A percentile compares a stretch with the other conserved stretches of the same genome.
phyloP scores from a whole-genome alignment of 2,113 vertebrate species.

The Syngnathus floridae region DNA sequence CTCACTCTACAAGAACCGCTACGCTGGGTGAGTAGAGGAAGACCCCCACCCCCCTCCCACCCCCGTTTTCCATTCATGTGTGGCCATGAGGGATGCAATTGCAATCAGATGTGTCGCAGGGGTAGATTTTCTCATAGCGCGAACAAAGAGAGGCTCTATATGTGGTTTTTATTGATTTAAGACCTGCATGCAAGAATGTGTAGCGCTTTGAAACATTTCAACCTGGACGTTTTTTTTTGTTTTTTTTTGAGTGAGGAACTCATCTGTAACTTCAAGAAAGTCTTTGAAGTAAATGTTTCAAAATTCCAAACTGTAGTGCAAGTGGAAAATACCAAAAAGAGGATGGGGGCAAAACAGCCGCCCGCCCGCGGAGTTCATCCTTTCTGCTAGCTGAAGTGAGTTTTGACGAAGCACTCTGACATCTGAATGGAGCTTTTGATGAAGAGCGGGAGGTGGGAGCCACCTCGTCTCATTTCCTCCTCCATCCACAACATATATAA shows the following conservation, averaged over 20 bases:
- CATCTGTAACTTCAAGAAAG: not conserved
- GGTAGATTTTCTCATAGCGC: not conserved
- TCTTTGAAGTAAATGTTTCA: too few species aligned
- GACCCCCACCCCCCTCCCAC: constrained; percentile 27
- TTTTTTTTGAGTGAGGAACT: not conserved
- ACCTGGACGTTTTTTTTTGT: not conserved
- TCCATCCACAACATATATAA: not conserved
- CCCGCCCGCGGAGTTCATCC: too few species aligned
- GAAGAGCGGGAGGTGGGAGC: constrained; percentile 8
- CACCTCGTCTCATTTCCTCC: constrained; percentile 1
- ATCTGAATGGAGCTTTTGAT: constrained; percentile 24
- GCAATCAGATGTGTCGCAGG: constrained; percentile 10
- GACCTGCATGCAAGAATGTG: not conserved
- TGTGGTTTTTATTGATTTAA: not conserved
- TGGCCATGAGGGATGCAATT: constrained; percentile 2
- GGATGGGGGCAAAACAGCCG: too few species aligned
- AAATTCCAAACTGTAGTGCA: too few species aligned
- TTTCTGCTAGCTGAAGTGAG: too few species aligned
- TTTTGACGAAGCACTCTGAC: not conserved
- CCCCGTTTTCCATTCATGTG: not conserved
- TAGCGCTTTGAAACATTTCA: not conserved
- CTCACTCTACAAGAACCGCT: constrained; percentile 71
- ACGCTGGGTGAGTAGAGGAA: constrained; percentile 70
- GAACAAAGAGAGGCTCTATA: constrained; percentile 35
- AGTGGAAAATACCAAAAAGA: too few species aligned